Percentiles rank a stretch among this genome's conserved stretches.
Conservation (phyloP, 2,888 invertebrate species). For the Mesorhabditis sp. region DNA sequence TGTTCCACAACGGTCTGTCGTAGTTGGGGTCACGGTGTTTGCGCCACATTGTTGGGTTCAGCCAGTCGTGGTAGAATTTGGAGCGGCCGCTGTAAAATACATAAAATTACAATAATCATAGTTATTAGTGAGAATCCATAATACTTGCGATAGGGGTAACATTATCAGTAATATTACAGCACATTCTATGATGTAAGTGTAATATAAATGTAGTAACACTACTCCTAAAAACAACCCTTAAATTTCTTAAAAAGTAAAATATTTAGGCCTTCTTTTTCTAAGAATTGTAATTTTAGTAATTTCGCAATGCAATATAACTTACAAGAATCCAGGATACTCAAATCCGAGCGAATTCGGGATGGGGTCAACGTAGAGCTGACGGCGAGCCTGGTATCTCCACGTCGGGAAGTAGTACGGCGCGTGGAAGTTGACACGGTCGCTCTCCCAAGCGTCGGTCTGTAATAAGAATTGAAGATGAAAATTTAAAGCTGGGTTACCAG, state of each 20-base stretch:
- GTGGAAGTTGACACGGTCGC: conserved; percentile 45
- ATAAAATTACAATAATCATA: neutral
- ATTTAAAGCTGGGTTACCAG: conserved; percentile 25
- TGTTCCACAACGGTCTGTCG: conserved; percentile 52
- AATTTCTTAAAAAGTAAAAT: neutral
- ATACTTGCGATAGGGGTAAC: neutral
- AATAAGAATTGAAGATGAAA: neutral
- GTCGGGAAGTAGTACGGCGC: conserved; percentile 52
- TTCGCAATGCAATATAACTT: neutral
- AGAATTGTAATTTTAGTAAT: neutral
- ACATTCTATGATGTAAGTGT: neutral
- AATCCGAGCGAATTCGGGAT: conserved; percentile 45
- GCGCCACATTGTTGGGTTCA: conserved; percentile 54
- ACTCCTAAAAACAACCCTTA: conserved; percentile 7
- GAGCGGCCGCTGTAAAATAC: conserved; percentile 31
- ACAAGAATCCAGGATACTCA: conserved; percentile 48
- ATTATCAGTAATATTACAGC: neutral
- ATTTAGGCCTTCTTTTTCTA: neutral
- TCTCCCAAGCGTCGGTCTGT: conserved; percentile 45
- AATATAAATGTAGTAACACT: conserved; percentile 6
- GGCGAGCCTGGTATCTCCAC: conserved; percentile 48
- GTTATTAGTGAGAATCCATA: neutral
- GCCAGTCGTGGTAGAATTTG: conserved; percentile 53
- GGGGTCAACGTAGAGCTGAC: conserved; percentile 47
- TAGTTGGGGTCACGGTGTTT: conserved; percentile 51